Evolutionary conservation across 92 coral and sea anemone species (phyloP).

Genomic region (Nematostella vectensis): DNA sequence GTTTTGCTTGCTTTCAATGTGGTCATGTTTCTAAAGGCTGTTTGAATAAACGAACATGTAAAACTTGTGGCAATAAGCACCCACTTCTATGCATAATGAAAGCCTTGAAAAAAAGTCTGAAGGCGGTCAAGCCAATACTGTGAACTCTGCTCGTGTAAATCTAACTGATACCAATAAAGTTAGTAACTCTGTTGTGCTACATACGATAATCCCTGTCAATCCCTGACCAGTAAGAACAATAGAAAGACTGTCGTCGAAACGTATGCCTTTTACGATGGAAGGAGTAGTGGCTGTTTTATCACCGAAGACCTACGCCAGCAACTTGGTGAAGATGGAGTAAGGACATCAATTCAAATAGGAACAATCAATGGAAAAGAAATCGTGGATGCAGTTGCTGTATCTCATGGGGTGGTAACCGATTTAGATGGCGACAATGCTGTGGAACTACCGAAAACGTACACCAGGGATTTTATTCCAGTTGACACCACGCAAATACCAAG

Average conservation of each 20-base stretch:
- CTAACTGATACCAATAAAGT: slow-evolving; percentile 2
- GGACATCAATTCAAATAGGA: slow-evolving; percentile 11
- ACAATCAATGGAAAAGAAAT: slow-evolving; percentile 50
- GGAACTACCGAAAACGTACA: slow-evolving; percentile 14
- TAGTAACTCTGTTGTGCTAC: slow-evolving; percentile 6
- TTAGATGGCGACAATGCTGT: slow-evolving; percentile 21
- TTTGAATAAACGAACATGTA: slow-evolving; percentile 37
- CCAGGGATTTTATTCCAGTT: slow-evolving; percentile 37
- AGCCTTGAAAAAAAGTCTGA: slow-evolving; percentile 25
- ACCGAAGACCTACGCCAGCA: slow-evolving; percentile 34
- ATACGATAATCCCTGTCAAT: slow-evolving; percentile 38
- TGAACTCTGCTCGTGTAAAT: background rate
- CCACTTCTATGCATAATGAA: slow-evolving; percentile 53
- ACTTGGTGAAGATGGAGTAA: slow-evolving; percentile 13
- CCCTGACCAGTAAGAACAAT: slow-evolving; percentile 9
- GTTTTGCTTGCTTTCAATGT: slow-evolving; percentile 42
- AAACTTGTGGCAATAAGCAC: slow-evolving; percentile 37
- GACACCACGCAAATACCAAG: slow-evolving; percentile 35
- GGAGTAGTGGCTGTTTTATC: slow-evolving; percentile 54
- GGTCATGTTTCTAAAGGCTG: slow-evolving; percentile 46
- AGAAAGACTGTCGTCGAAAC: slow-evolving; percentile 14
- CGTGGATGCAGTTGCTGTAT: slow-evolving; percentile 21
- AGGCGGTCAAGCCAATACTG: slow-evolving; percentile 1
- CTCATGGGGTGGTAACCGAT: too few species aligned
- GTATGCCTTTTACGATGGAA: slow-evolving; percentile 60